These are phyloP conservation scores for Vultur gryphus DNA, from an alignment of 2,797 vertebrate species.

Conservation along the genomic window DNA sequence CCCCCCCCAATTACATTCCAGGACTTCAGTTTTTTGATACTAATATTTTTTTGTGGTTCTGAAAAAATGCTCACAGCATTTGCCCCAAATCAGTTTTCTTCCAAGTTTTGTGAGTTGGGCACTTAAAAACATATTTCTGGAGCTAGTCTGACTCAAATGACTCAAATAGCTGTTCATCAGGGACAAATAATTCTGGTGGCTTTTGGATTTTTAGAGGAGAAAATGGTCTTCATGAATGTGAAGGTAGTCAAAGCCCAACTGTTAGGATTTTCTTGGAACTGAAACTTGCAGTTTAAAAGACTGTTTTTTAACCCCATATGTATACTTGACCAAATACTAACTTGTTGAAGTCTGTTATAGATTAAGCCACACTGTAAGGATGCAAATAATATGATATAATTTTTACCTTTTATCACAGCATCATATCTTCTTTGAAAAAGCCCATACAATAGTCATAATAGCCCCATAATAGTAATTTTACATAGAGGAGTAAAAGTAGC, in stretches of 20 bases:
- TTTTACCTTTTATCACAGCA: not conserved
- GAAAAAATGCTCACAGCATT: not conserved
- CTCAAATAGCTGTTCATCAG: not conserved
- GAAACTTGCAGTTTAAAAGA: not conserved
- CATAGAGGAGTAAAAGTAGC: not conserved
- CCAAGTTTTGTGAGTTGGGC: not conserved
- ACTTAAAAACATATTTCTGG: not conserved
- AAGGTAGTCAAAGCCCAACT: not conserved
- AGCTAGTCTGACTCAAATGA: not conserved
- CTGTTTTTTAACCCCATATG: not conserved
- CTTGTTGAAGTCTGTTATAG: not conserved
- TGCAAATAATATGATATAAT: not conserved
- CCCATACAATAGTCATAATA: not conserved
- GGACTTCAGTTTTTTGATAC: not conserved
- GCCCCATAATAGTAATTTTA: not conserved
- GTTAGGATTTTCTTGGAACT: not conserved
- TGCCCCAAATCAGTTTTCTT: not conserved
- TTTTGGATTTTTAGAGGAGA: not conserved
- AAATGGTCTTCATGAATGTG: not conserved
- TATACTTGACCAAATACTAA: not conserved
- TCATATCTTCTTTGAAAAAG: not conserved
- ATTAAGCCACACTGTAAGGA: not conserved
- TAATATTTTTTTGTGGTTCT: not conserved
- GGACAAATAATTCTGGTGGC: not conserved
- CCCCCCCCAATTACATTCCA: not conserved